These are phyloP conservation scores for Ptychoptera albimana DNA, from an alignment of 2,888 invertebrate species.

Conservation along the genomic window DNA sequence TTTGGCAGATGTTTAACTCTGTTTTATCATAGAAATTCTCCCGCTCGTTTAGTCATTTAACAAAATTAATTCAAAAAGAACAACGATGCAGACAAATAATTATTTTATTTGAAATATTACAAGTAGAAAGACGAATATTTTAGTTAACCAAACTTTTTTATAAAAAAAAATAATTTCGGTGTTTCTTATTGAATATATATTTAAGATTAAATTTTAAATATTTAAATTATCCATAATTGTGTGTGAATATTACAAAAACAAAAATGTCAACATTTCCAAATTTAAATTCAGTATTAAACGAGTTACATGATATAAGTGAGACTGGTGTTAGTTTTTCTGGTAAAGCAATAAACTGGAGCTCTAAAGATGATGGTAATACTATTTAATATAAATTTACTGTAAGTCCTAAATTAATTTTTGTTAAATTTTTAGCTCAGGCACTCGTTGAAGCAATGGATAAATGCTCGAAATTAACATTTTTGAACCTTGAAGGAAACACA, in stretches of 20 bases:
- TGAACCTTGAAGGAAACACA: slow-evolving; percentile 86
- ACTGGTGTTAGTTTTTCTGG: slow-evolving; percentile 70
- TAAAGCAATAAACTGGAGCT: slow-evolving; percentile 59
- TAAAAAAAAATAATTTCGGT: no score
- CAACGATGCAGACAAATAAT: no score
- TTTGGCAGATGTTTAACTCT: neutral
- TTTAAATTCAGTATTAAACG: no score
- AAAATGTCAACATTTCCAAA: no score
- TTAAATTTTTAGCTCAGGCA: slow-evolving; percentile 38
- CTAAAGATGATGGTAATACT: slow-evolving; percentile 58
- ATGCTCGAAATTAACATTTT: slow-evolving; percentile 48
- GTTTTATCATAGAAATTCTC: neutral
- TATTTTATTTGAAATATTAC: no score
- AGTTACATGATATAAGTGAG: no score
- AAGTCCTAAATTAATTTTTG: slow-evolving; percentile 1
- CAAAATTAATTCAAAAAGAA: neutral
- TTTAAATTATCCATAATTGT: no score
- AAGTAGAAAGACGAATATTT: neutral
- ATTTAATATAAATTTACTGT: neutral
- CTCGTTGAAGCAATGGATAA: slow-evolving; percentile 61
- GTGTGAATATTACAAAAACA: no score
- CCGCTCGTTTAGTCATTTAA: neutral
- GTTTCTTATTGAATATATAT: neutral
- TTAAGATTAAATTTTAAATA: no score
- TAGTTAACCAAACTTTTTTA: neutral